Evolutionary conservation across 2,888 invertebrate species (phyloP), one percentile per base, ranked within the genome.

Genomic region (Nasonia oneida): DNA sequence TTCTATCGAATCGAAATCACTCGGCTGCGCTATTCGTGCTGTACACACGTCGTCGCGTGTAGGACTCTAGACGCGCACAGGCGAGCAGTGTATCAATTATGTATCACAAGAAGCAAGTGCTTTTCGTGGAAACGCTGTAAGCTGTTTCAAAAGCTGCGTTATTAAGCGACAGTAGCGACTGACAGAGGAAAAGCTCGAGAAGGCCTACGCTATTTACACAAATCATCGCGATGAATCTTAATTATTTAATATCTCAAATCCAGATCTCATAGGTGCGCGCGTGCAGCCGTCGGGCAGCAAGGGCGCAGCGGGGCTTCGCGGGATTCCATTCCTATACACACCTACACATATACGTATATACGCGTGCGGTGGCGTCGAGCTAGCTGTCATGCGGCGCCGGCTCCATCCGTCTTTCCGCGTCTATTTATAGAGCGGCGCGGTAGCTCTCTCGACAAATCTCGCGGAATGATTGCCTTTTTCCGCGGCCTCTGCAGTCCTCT

Each of bases 161-260:
- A 12, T 47, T 12, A 47, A 12, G 47, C 47, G 47, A 1, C 12
- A 12, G 29, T 29, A 29, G 29, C 29, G 47, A 47, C 47, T 47
- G 47, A 47, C 47, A 47, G 47, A 47, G 47, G 47, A 47, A 47
- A 47, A 10, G 10, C 10, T 47, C 12, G 10, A 47, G 10, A 12
- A 12, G 12, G 47, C 12, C 47, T 47, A 47, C 2, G 57, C n/a
- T n/a, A n/a, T n/a, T 57, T 57, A n/a, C 29, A n/a, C 3, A 12
- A 67, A 67, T 67, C 67, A n/a, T 33, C 18, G 64, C 85, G 87
- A 89, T 90, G 90, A 88, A 90, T 90, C 89, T 91, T 88, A 89
- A 91, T 90, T 90, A 90, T 91, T 90, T 90, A 89, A 91, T 90
- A 90, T 89, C 88, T 88, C 67, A 14, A 80, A 78, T 33, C 82